Evolutionary conservation across 2,797 vertebrate genomes (phyloP).

Genomic region (Rhinogobio ventralis): DNA sequence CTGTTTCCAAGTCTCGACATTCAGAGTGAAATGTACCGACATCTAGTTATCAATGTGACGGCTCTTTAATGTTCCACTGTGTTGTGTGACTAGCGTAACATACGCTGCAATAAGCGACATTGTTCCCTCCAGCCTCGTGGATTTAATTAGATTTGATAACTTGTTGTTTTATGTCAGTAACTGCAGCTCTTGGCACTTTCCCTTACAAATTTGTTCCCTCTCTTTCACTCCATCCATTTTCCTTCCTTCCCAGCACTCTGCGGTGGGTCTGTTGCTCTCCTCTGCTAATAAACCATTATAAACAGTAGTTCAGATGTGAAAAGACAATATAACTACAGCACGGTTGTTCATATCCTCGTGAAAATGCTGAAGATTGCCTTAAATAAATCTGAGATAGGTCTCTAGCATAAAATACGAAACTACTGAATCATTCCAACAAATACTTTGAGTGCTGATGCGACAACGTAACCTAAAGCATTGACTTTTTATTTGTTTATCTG

Average conservation of each 20-base stretch:
- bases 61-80: conserved; percentile 61
- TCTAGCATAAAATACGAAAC: not conserved
- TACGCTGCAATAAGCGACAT: conserved; percentile 46
- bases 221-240: conserved; percentile 47
- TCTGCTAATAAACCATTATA: conserved; percentile 62
- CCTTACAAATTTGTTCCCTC: conserved; percentile 53
- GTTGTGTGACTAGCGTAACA: conserved; percentile 50
- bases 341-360: conserved; percentile 53
- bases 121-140: conserved; percentile 50
- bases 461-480: not conserved
- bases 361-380: conserved; percentile 51
- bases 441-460: not conserved
- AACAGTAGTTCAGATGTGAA: conserved; percentile 65
- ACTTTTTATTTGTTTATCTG: not conserved
- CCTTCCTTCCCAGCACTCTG: conserved; percentile 51
- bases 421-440: not conserved
- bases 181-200: conserved; percentile 60
- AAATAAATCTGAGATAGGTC: not conserved
- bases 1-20: conserved; percentile 34
- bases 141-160: conserved; percentile 66
- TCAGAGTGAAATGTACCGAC: conserved; percentile 48
- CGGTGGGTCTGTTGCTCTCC: conserved; percentile 44
- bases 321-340: conserved; percentile 62
- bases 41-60: conserved; percentile 60
- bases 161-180: conserved; percentile 64